Percentiles rank a stretch among this genome's conserved stretches.
phyloP scores from a whole-genome alignment of 2,113 vertebrate genomes.

The Eidolon helvum region DNA sequence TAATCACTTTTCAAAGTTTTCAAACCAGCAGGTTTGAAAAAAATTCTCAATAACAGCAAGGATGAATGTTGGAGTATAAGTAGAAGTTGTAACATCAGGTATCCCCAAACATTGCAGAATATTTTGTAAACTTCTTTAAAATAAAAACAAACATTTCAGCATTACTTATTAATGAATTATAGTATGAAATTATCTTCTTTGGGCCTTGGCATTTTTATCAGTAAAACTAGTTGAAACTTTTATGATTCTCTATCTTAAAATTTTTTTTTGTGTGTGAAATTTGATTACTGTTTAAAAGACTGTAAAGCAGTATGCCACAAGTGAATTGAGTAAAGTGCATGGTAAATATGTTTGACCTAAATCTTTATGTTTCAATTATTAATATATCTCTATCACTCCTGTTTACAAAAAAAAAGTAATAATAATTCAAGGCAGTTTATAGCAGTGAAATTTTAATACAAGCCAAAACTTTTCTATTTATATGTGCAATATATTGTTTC shows the following conservation, averaged over 20 bases:
- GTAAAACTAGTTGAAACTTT: not conserved
- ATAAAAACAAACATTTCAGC: not conserved
- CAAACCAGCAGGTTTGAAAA: not conserved
- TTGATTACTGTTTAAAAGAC: not conserved
- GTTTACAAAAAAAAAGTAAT: not conserved
- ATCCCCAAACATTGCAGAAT: not conserved
- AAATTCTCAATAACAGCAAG: not conserved
- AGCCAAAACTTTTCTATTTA: not conserved
- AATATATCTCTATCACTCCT: not conserved
- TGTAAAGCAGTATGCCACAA: not conserved
- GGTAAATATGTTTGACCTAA: not conserved
- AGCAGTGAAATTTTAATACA: not conserved
- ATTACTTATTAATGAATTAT: not conserved
- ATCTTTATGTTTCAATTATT: not conserved
- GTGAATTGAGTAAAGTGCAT: not conserved
- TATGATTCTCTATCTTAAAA: not conserved
- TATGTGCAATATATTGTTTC: not conserved
- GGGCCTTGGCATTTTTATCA: not conserved
- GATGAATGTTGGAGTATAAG: not conserved
- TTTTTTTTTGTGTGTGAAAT: not conserved
- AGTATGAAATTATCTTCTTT: not conserved
- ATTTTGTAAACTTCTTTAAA: conserved; percentile 12
- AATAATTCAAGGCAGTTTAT: not conserved
- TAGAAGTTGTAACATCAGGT: not conserved
- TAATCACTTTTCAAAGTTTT: not conserved